These are phyloP conservation scores for Listrodromus nycthemerus DNA, from an alignment of 2,888 invertebrate genomes.

Conservation along the genomic window DNA sequence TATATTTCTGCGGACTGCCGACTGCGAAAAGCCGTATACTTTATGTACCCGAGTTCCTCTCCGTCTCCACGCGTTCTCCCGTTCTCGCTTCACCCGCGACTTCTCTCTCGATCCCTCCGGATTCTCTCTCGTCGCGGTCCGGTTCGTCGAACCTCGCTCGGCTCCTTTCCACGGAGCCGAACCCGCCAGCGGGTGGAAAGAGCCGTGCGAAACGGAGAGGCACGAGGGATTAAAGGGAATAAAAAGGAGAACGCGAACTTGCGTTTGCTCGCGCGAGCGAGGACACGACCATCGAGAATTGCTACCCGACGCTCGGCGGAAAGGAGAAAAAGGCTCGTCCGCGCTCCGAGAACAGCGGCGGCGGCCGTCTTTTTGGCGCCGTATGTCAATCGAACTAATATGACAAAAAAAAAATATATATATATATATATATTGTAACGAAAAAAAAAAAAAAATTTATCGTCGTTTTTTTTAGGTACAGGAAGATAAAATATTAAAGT, in stretches of 20 bases:
- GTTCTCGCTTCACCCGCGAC: slow-evolving; percentile 9
- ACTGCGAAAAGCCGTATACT: slow-evolving; percentile 39
- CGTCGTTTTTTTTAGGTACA: not conserved
- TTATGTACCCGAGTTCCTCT: slow-evolving; percentile 46
- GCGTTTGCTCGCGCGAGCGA: slow-evolving; percentile 33
- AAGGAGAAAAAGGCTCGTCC: slow-evolving; percentile 43
- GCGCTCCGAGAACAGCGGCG: slow-evolving; percentile 7
- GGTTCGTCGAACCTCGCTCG: slow-evolving; percentile 60
- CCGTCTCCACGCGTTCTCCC: slow-evolving; percentile 15
- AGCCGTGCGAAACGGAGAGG: slow-evolving; percentile 45
- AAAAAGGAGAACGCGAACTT: slow-evolving; percentile 53
- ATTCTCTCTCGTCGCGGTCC: slow-evolving; percentile 48
- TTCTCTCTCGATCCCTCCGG: slow-evolving; percentile 32
- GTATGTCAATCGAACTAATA: slow-evolving; percentile 3
- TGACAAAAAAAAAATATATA: not conserved
- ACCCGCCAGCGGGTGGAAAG: slow-evolving; percentile 54
- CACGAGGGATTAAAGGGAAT: slow-evolving; percentile 24
- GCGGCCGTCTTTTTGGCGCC: slow-evolving; percentile 35
- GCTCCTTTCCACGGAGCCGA: slow-evolving; percentile 58
- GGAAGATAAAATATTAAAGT: too few relatives aligned
- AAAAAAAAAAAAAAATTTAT: not conserved
- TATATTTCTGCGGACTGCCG: slow-evolving; percentile 35
- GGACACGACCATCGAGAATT: slow-evolving; percentile 35
- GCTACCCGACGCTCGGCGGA: slow-evolving; percentile 24
- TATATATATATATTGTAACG: too few relatives aligned